Evolutionary conservation across 2,888 invertebrate genomes (phyloP).

Genomic region (Apantesis nais): DNA sequence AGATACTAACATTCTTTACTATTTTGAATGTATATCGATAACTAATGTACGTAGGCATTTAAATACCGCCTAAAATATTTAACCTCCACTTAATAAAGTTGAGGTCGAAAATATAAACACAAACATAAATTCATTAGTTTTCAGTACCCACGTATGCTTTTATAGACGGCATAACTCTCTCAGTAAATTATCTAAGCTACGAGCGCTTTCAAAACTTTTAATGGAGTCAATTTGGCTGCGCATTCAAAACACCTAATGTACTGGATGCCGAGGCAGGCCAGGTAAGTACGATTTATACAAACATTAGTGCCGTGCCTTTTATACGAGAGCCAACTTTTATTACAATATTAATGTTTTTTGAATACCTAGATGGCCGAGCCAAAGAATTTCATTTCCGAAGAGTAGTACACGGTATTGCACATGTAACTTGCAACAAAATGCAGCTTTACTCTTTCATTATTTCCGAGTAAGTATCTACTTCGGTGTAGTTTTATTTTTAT

Average conservation of each 20-base stretch:
- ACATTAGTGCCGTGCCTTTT: conserved; percentile 68
- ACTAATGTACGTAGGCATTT: conserved; percentile 13
- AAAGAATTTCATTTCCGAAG: conserved; percentile 48
- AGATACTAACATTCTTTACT: background rate
- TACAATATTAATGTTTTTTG: conserved; percentile 50
- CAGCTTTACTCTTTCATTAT: conserved; percentile 48
- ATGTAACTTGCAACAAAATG: conserved; percentile 31
- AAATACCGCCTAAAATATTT: conserved; percentile 37
- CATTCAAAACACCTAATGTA: conserved; percentile 80
- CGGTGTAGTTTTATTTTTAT: conserved; percentile 36
- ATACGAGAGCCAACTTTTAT: conserved; percentile 55
- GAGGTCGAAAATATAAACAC: conserved; percentile 61
- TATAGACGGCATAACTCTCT: conserved; percentile 79
- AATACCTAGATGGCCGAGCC: conserved; percentile 42
- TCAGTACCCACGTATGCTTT: conserved; percentile 72
- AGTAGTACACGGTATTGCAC: conserved; percentile 28
- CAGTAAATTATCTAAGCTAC: conserved; percentile 83
- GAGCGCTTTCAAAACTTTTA: conserved; percentile 84
- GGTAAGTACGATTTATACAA: conserved; percentile 76
- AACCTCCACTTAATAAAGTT: conserved; percentile 50
- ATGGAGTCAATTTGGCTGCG: conserved; percentile 83
- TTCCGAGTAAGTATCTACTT: conserved; percentile 24
- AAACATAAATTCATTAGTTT: conserved; percentile 76
- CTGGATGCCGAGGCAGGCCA: conserved; percentile 61
- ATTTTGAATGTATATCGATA: background rate